These are phyloP conservation scores for Lanius collurio DNA, from an alignment of 2,113 vertebrate genomes.

Conservation along the genomic window DNA sequence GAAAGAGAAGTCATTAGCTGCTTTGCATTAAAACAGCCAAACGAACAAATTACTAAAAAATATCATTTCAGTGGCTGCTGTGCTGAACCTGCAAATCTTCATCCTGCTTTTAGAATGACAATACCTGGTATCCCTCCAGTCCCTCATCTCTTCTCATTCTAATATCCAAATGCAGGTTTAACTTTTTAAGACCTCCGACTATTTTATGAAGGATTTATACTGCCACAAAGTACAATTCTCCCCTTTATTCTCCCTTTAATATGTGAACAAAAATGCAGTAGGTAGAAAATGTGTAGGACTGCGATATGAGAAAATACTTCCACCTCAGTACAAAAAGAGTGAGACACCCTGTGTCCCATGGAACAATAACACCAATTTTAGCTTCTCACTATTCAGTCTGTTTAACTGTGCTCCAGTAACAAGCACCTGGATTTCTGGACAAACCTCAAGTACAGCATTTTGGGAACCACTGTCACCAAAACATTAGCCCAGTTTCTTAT, in stretches of 20 bases:
- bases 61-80: not conserved
- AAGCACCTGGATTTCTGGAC: conserved; percentile 23
- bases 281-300: conserved; percentile 14
- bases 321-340: not conserved
- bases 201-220: not conserved
- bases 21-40: not conserved
- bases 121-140: not conserved
- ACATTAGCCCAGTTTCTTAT: not conserved
- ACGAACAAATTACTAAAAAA: not conserved
- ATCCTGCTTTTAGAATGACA: not conserved
- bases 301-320: not conserved
- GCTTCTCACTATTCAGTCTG: not conserved
- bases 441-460: not conserved
- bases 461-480: not conserved
- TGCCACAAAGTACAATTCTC: not conserved
- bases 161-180: not conserved
- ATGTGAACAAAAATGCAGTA: not conserved
- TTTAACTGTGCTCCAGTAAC: not conserved
- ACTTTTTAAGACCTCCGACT: not conserved
- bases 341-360: not conserved
- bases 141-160: not conserved
- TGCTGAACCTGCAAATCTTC: not conserved
- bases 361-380: conserved; percentile 15
- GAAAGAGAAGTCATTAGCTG: not conserved
- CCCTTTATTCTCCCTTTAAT: not conserved